Conservation (phyloP, 2,888 invertebrate genomes). For the Rhagonycha lutea region DNA sequence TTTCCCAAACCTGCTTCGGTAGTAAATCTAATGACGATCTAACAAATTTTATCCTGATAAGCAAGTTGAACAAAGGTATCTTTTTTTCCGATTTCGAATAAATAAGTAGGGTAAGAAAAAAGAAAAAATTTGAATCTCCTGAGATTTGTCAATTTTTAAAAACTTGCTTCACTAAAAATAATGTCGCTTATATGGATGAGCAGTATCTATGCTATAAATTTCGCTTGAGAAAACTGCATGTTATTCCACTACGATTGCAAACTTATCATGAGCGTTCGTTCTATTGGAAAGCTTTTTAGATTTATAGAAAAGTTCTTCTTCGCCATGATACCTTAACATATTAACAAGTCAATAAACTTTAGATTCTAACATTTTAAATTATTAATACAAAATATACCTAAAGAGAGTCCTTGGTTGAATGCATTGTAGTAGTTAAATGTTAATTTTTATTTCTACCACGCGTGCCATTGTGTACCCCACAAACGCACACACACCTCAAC, state of each 20-base stretch:
- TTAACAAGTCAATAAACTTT: background rate
- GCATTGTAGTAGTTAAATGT: background rate
- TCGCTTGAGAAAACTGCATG: constrained; percentile 10
- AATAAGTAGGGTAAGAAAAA: background rate
- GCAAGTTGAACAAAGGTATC: background rate
- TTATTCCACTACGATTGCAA: constrained; percentile 9
- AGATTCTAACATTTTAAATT: background rate
- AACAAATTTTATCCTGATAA: background rate
- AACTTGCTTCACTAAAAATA: background rate
- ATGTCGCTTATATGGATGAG: constrained; percentile 12
- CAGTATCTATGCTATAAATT: constrained; percentile 8
- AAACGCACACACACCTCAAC: background rate
- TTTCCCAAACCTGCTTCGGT: background rate
- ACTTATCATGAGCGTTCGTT: background rate
- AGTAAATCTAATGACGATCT: background rate
- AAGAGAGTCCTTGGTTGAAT: background rate
- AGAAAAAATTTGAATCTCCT: background rate
- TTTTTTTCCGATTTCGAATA: background rate
- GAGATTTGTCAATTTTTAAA: background rate
- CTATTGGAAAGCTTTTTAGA: background rate
- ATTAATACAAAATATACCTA: background rate
- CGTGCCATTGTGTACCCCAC: background rate
- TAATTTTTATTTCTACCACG: background rate
- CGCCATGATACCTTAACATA: background rate
- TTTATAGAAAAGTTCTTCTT: background rate